phyloP scores from a whole-genome alignment of 2,888 invertebrate genomes.

The Epirrita christyi region DNA sequence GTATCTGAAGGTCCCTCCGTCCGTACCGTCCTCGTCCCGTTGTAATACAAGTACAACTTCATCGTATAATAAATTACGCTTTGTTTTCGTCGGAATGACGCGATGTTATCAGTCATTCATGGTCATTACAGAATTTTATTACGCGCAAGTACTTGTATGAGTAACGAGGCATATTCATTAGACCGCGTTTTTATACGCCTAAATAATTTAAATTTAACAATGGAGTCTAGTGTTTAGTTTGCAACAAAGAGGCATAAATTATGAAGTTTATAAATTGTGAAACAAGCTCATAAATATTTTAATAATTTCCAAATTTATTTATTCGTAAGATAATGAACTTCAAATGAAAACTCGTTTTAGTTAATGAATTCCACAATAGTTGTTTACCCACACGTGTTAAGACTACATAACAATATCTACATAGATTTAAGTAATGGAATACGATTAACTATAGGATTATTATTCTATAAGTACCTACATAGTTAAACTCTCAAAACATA shows the following conservation, averaged over 20 bases:
- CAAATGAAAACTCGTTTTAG: neutral
- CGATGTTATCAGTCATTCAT: conserved; percentile 37
- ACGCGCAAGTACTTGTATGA: conserved; percentile 27
- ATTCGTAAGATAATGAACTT: neutral
- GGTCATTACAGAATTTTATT: conserved; percentile 31
- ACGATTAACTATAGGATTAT: no score
- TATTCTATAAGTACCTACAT: no score
- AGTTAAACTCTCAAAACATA: no score
- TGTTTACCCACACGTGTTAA: no score
- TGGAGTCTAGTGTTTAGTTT: conserved; percentile 22
- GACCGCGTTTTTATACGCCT: conserved; percentile 32
- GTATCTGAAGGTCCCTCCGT: neutral
- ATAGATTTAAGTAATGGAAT: no score
- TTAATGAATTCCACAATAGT: no score
- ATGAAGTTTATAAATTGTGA: conserved; percentile 19
- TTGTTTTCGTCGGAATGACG: conserved; percentile 38
- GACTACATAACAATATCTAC: no score
- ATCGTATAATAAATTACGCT: conserved; percentile 36
- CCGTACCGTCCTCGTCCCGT: conserved; percentile 16
- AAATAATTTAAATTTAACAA: conserved; percentile 30
- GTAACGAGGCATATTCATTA: conserved; percentile 33
- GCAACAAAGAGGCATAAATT: conserved; percentile 26
- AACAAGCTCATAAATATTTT: conserved; percentile 24
- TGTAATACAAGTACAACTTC: conserved; percentile 2
- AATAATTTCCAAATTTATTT: neutral